Percentiles rank a stretch among this genome's conserved stretches.
These are phyloP conservation scores for Pantherophis alleghaniensis DNA, from an alignment of 2,797 vertebrate species.

Conservation along the genomic window DNA sequence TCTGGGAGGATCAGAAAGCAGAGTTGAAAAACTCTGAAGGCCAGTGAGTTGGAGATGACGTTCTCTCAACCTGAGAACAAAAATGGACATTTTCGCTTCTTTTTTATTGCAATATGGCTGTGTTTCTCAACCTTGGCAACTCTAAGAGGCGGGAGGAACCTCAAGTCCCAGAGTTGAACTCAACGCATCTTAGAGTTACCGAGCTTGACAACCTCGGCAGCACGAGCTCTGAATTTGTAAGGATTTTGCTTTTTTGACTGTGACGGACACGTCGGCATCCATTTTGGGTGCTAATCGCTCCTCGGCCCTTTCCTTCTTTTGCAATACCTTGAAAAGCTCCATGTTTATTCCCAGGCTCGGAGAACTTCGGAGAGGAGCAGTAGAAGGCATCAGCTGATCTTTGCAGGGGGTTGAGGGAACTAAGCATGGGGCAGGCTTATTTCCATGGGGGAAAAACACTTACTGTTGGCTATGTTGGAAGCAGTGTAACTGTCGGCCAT, in stretches of 20 bases:
- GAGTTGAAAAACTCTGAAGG: neutral
- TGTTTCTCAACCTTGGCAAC: neutral
- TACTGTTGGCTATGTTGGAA: conserved; percentile 96
- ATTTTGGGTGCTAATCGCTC: neutral
- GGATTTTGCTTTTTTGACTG: neutral
- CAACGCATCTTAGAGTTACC: neutral
- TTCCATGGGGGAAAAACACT: conserved; percentile 70
- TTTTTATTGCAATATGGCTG: neutral
- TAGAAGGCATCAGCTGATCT: neutral
- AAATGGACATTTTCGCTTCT: neutral
- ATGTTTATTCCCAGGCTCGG: neutral
- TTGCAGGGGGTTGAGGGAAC: neutral
- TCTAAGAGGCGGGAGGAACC: neutral
- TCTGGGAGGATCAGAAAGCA: neutral
- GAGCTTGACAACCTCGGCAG: neutral
- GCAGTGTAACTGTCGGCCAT: conserved; percentile 97
- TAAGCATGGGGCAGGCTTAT: neutral
- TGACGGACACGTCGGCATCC: neutral
- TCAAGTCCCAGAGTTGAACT: neutral
- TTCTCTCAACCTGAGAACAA: neutral
- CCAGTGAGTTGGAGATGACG: neutral
- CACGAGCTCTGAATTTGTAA: neutral
- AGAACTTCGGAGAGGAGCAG: neutral
- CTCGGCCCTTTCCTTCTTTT: neutral
- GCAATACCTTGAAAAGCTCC: neutral